Evolutionary conservation across 2,888 invertebrate species (phyloP).

Genomic region (Eupithecia abbreviata): DNA sequence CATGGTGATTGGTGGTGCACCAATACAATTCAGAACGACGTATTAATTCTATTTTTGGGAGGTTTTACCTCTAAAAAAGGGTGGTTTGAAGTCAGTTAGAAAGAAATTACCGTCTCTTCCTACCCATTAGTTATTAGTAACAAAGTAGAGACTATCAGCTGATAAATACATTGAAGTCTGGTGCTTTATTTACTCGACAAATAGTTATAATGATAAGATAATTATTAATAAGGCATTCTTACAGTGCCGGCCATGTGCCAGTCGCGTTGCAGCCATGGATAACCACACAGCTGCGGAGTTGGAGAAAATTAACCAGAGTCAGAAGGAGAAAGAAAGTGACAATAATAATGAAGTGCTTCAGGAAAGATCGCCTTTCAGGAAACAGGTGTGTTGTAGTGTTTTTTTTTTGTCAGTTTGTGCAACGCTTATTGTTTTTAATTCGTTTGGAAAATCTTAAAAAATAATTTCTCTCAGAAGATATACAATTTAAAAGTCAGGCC

Average conservation of each 20-base stretch:
- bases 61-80: neutral
- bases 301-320: slow-evolving; percentile 67
- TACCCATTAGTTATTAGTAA: neutral
- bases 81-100: neutral
- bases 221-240: slow-evolving; percentile 45
- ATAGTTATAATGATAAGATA: slow-evolving; percentile 61
- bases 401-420: neutral
- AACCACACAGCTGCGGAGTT: slow-evolving; percentile 62
- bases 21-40: neutral
- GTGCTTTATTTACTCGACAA: slow-evolving; percentile 31
- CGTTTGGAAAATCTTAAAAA: neutral
- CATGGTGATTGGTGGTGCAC: neutral
- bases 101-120: neutral
- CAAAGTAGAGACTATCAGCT: slow-evolving; percentile 6
- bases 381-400: slow-evolving; percentile 70
- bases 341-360: slow-evolving; percentile 40
- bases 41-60: neutral
- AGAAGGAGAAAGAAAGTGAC: slow-evolving; percentile 59
- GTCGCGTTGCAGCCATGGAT: slow-evolving; percentile 61
- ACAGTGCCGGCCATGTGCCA: slow-evolving; percentile 47
- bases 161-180: slow-evolving; percentile 19
- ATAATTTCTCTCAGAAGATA: neutral
- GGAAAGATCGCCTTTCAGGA: slow-evolving; percentile 59
- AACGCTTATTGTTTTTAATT: neutral
- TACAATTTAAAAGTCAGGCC: neutral